Evolutionary conservation across 2,113 vertebrate genomes (phyloP).

Genomic region (Antidorcas marsupialis): DNA sequence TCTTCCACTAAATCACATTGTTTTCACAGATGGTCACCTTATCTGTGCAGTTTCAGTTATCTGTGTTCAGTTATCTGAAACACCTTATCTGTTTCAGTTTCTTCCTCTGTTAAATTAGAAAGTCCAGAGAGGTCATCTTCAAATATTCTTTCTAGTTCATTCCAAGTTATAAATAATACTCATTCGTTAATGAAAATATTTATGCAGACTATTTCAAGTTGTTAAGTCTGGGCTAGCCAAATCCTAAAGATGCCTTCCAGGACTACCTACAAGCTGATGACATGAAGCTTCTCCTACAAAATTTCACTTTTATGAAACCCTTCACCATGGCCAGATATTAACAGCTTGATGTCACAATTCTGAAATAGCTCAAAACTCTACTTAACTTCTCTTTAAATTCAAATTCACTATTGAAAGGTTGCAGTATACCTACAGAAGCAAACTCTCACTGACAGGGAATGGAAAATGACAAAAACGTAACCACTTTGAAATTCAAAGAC

Average conservation of each 20-base stretch:
- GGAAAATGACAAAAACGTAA: constrained; percentile 50
- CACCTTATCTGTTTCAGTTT: background rate
- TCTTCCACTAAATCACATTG: background rate
- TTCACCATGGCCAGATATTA: constrained; percentile 33
- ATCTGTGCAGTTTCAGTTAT: background rate
- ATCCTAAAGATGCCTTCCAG: background rate
- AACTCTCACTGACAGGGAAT: background rate
- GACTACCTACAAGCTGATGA: background rate
- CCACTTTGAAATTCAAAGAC: constrained; percentile 48
- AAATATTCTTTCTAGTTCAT: background rate
- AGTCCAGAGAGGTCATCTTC: background rate
- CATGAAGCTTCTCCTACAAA: constrained; percentile 42
- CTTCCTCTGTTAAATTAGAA: background rate
- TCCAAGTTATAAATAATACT: constrained; percentile 1
- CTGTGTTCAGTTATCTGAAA: background rate
- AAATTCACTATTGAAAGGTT: constrained; percentile 51
- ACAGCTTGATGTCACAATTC: constrained; percentile 31
- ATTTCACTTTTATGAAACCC: constrained; percentile 27
- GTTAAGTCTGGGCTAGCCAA: background rate
- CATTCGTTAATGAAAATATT: background rate
- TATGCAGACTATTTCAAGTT: constrained; percentile 5
- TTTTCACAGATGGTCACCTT: background rate
- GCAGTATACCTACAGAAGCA: constrained; percentile 37
- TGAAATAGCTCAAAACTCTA: constrained; percentile 56
- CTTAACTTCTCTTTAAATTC: constrained; percentile 38